Conservation (phyloP, 2,113 vertebrate species). For the Diadophis punctatus region DNA sequence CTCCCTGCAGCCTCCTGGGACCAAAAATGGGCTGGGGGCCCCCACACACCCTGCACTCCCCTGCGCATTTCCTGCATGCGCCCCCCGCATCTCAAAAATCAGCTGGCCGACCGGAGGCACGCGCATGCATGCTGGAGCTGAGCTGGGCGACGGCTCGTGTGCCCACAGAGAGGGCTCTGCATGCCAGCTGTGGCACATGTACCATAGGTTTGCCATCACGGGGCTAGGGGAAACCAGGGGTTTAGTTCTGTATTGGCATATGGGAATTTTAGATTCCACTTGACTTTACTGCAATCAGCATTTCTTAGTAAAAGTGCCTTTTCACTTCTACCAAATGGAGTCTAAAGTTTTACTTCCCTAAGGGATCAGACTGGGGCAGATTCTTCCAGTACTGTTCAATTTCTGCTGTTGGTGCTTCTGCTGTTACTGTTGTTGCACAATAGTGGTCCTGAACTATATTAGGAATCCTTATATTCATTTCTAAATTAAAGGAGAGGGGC, state of each 20-base stretch:
- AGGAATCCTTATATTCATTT: neutral
- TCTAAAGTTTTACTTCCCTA: neutral
- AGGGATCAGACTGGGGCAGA: neutral
- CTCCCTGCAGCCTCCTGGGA: no score
- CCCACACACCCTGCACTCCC: no score
- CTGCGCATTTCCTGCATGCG: no score
- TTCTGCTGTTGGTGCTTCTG: neutral
- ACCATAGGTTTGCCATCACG: no score
- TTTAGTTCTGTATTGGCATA: neutral
- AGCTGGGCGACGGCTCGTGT: no score
- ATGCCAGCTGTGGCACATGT: no score
- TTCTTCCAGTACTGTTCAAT: neutral
- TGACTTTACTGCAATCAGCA: neutral
- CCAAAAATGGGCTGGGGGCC: no score
- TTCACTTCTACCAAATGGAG: neutral
- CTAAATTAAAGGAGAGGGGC: neutral
- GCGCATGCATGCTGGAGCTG: no score
- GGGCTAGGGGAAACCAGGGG: neutral
- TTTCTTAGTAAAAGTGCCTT: neutral
- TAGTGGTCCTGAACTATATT: neutral
- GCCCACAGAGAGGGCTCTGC: no score
- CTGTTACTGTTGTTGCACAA: neutral
- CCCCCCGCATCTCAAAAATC: no score
- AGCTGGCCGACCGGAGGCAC: no score
- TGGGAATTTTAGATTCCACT: neutral